phyloP scores from a whole-genome alignment of 2,888 invertebrate species.

The Scaptomyza flava region DNA sequence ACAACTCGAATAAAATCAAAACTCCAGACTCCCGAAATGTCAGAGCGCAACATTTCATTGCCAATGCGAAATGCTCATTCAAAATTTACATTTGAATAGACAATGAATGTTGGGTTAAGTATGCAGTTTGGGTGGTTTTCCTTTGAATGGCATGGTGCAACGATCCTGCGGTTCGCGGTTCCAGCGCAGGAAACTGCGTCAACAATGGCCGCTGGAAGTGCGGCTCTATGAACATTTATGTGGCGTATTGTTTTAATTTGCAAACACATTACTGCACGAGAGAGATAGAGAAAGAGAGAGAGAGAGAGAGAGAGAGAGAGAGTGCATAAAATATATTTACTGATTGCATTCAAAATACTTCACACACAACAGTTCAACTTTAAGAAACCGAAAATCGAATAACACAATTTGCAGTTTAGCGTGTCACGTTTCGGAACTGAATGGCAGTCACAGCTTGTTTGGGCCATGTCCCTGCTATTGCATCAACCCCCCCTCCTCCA shows the following conservation, averaged over 20 bases:
- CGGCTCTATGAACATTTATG: slow-evolving; percentile 74
- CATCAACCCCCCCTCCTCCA: background rate
- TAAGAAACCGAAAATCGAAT: slow-evolving; percentile 40
- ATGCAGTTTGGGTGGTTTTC: slow-evolving; percentile 1
- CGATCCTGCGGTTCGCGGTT: slow-evolving; percentile 47
- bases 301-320: slow-evolving; percentile 14
- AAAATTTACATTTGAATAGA: slow-evolving; percentile 81
- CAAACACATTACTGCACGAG: slow-evolving; percentile 39
- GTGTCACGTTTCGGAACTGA: slow-evolving; percentile 64
- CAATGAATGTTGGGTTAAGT: slow-evolving; percentile 15
- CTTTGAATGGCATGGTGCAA: slow-evolving; percentile 42
- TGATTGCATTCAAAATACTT: slow-evolving; percentile 32
- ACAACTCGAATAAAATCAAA: slow-evolving; percentile 43
- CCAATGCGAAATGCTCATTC: slow-evolving; percentile 48
- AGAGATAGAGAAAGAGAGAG: background rate
- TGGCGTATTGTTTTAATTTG: slow-evolving; percentile 79
- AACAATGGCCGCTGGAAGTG: slow-evolving; percentile 74
- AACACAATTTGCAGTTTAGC: slow-evolving; percentile 47
- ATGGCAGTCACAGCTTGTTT: slow-evolving; percentile 68
- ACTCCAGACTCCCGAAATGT: slow-evolving; percentile 40
- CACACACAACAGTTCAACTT: slow-evolving; percentile 19
- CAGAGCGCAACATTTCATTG: slow-evolving; percentile 53
- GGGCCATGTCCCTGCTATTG: slow-evolving; percentile 37
- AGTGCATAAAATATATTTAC: slow-evolving; percentile 24
- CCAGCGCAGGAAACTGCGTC: slow-evolving; percentile 57